Percentiles rank a stretch among this genome's conserved stretches.
phyloP scores from a whole-genome alignment of 1,140 invertebrate species.

The Brachionus koreanus region DNA sequence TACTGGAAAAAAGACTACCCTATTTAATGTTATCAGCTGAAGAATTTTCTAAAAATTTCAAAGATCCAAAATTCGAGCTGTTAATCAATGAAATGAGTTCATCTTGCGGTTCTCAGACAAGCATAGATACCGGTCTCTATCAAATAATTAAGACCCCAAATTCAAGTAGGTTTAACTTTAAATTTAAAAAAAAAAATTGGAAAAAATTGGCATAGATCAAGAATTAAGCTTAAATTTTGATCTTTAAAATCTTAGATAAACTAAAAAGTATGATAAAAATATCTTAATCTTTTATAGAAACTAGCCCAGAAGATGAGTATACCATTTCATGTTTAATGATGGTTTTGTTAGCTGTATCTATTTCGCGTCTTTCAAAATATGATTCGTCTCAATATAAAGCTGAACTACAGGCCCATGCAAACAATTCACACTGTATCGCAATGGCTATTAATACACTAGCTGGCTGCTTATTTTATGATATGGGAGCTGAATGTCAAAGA shows the following conservation, averaged over 20 bases:
- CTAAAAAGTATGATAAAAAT: not conserved
- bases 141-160: constrained; percentile 22
- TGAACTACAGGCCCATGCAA: constrained; percentile 79
- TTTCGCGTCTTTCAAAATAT: constrained; percentile 86
- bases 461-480: constrained; percentile 87
- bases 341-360: constrained; percentile 96
- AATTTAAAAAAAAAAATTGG: no score
- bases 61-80: constrained; percentile 36
- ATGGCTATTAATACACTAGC: constrained; percentile 86
- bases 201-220: no score
- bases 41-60: constrained; percentile 30
- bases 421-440: constrained; percentile 96
- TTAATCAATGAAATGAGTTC: constrained; percentile 43
- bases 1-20: constrained; percentile 26
- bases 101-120: constrained; percentile 20
- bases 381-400: constrained; percentile 73
- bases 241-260: not conserved
- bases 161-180: not conserved
- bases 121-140: constrained; percentile 16
- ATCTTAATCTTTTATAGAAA: constrained; percentile 46
- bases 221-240: no score
- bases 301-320: constrained; percentile 79
- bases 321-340: constrained; percentile 87
- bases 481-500: constrained; percentile 85
- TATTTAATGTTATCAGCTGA: constrained; percentile 40